Evolutionary conservation across 35 echinoderm and acorn worm genomes (phyloP), one percentile per base, ranked within the genome.

Genomic region (Ophiothrix spiculata): DNA sequence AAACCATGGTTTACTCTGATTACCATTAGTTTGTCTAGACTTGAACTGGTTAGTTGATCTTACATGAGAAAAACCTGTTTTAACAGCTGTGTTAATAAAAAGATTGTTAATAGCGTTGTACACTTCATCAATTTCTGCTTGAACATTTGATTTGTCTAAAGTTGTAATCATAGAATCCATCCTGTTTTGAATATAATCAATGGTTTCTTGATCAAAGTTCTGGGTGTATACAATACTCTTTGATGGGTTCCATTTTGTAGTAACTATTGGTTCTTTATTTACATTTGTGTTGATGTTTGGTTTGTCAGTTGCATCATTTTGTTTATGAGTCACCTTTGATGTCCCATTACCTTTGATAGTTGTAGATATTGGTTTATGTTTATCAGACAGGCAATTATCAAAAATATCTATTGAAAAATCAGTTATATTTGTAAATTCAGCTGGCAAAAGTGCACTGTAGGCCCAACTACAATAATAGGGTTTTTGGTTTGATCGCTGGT

Each of bases 371-470:
- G n/a, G 1, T 31, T 39, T 86, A 40, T 38, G 60, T 28, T 69
- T 86, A 80, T 88, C 86, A 32, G 86, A 80, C 21, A 88, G 34
- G 63, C 76, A 80, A 60, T 40, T 32, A 80, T 88, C 86, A 81
- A 60, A 80, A 35, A 35, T 32, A 36, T 77, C 49, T 29, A 88
- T 56, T 34, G 0, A 35, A 63, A 88, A 88, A 40, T 87, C 85
- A 56, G 29, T 13, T n/a, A 78, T 33, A 39, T 36, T 12, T 0
- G 76, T 31, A n/a, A 88, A n/a, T n/a, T n/a, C n/a, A n/a, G n/a
- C n/a, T n/a, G n/a, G n/a, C n/a, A n/a, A n/a, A n/a, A n/a, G n/a
- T n/a, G n/a, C n/a, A n/a, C n/a, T n/a, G n/a, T n/a, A n/a, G n/a
- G n/a, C n/a, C n/a, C n/a, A n/a, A n/a, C n/a, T n/a, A n/a, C n/a